phyloP scores from a whole-genome alignment of 1,140 invertebrate genomes.

The Micrasema longulum region DNA sequence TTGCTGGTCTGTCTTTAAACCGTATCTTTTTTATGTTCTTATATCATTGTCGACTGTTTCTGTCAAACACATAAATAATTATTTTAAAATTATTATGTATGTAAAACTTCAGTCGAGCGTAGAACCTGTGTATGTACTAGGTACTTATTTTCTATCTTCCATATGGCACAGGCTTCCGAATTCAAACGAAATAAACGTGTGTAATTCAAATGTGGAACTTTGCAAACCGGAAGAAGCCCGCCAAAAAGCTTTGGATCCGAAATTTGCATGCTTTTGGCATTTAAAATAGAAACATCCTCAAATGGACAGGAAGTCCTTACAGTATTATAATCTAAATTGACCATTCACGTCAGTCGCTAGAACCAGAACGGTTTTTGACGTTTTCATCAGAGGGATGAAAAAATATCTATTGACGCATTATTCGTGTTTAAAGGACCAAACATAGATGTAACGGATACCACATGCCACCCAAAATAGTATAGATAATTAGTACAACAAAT shows the following conservation, averaged over 20 bases:
- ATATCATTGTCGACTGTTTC: too few species aligned
- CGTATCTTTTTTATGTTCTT: too few species aligned
- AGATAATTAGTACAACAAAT: too few species aligned
- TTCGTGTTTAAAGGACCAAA: too few species aligned
- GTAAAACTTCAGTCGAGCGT: slow-evolving; percentile 4
- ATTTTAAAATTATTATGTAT: slow-evolving; percentile 21
- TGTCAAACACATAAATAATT: too few species aligned
- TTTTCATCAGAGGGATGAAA: too few species aligned
- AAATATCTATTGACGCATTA: too few species aligned
- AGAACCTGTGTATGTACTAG: too few species aligned
- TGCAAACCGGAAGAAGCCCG: slow-evolving; percentile 28
- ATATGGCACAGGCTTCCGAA: slow-evolving; percentile 15
- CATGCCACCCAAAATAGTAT: slow-evolving; percentile 16
- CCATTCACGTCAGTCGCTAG: slow-evolving; percentile 23
- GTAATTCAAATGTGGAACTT: slow-evolving; percentile 30
- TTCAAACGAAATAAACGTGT: slow-evolving; percentile 17
- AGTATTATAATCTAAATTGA: slow-evolving; percentile 18
- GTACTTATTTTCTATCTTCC: too few species aligned
- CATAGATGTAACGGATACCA: slow-evolving; percentile 6
- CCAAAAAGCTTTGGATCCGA: slow-evolving; percentile 20
- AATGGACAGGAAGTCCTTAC: slow-evolving; percentile 3
- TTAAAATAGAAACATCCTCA: slow-evolving; percentile 14
- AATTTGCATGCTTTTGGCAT: slow-evolving; percentile 37
- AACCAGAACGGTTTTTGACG: slow-evolving; percentile 12
- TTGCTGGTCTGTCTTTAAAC: too few species aligned